Evolutionary conservation across 1,140 invertebrate species (phyloP).

Genomic region (Chelonus insularis): DNA sequence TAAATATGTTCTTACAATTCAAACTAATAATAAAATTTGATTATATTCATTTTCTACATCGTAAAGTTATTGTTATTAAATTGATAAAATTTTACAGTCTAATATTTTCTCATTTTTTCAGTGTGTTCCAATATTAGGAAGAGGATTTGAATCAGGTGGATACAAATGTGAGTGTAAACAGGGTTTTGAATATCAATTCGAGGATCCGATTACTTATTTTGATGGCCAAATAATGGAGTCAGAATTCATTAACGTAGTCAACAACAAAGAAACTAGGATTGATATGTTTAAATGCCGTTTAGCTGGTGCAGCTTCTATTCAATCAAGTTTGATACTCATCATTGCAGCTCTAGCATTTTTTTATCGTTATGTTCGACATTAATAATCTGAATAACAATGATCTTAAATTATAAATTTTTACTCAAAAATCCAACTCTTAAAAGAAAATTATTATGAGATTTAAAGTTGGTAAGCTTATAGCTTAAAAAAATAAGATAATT

Average conservation of each 20-base stretch:
- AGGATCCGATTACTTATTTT: conserved; percentile 91
- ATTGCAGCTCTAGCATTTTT: conserved; percentile 43
- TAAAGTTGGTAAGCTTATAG: no score
- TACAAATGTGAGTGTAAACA: conserved; percentile 98
- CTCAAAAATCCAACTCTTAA: no score
- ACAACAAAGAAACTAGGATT: conserved; percentile 76
- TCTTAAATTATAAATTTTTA: no score
- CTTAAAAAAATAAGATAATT: no score
- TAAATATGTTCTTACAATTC: conserved; percentile 5
- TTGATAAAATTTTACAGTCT: no score
- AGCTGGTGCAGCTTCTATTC: conserved; percentile 72
- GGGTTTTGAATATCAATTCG: conserved; percentile 96
- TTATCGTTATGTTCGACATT: conserved; percentile 34
- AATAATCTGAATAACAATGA: no score
- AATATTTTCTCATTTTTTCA: no score
- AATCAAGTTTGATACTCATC: conserved; percentile 58
- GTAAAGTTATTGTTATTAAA: conserved; percentile 9
- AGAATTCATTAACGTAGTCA: conserved; percentile 86
- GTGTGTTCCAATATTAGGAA: conserved; percentile 92
- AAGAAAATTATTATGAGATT: no score
- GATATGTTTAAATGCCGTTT: conserved; percentile 91
- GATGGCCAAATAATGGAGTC: conserved; percentile 95
- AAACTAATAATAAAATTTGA: conserved; percentile 33
- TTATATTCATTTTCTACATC: conserved; percentile 21
- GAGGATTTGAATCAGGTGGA: conserved; percentile 89